These are phyloP conservation scores for Nycticryphes semicollaris DNA, from an alignment of 2,113 vertebrate species.

Conservation along the genomic window DNA sequence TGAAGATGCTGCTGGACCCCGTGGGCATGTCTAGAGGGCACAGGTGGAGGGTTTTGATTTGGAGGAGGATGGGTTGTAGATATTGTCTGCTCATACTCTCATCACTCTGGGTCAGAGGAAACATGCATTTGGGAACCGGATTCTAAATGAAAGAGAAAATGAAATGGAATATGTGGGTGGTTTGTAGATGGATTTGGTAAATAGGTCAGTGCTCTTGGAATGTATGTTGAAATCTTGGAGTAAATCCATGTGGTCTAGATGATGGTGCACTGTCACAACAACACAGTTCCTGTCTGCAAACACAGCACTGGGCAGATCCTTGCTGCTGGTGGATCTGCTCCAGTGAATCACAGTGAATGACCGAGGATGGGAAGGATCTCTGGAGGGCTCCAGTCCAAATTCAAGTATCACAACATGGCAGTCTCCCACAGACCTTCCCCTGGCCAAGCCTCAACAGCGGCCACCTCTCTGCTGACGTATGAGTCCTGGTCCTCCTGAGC, in stretches of 20 bases:
- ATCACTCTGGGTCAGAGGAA: neutral
- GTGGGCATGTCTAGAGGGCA: neutral
- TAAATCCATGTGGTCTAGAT: accelerated
- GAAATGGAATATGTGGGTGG: neutral
- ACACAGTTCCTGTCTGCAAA: neutral
- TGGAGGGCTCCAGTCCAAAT: neutral
- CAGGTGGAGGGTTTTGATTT: neutral
- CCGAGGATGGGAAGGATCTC: neutral
- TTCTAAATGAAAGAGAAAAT: neutral
- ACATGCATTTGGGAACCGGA: neutral
- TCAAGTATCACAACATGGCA: neutral
- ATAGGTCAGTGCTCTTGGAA: neutral
- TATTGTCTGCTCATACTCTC: neutral
- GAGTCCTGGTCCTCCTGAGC: neutral
- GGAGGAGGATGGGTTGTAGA: neutral
- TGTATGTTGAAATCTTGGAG: neutral
- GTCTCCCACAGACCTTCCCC: neutral
- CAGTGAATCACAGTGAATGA: neutral
- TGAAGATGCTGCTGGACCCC: neutral
- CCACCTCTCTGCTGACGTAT: neutral
- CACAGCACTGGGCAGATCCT: neutral
- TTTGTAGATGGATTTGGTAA: neutral
- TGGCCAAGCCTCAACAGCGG: neutral
- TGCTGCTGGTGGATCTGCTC: neutral
- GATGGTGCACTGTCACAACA: neutral